Evolutionary conservation across 1,140 invertebrate species (phyloP), one percentile per base, ranked within the genome.

Genomic region (Aradophagus sp.): DNA sequence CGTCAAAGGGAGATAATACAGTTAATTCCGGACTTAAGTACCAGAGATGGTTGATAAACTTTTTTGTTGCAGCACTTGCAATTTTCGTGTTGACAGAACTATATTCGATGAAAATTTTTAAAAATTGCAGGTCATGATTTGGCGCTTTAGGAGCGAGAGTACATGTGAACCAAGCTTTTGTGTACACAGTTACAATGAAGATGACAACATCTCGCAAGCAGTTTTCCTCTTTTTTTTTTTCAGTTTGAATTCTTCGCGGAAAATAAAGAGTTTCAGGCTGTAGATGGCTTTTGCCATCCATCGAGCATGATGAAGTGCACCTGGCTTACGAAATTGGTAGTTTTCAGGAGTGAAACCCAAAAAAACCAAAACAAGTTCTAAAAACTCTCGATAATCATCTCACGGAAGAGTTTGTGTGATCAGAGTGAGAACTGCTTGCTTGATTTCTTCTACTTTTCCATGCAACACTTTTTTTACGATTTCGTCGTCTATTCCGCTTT

Each of bases 221-320:
- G 41, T 23, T 48, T 48, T 65, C 39, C 13, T 66, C 66, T 41
- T 42, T 41, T 47, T 5, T 15, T 27, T 36, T 73, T 8, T n/a
- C n/a, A 78, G 56, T 41, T 70, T 67, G 15, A 73, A 78, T 42
- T 77, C 61, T 10, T 42, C 31, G 5, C 50, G 48, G 39, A 71
- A 62, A 17, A 79, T 66, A 34, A 19, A 83, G 14, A 82, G 76
- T 68, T 84, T 83, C 10, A 84, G 58, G 15, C 45, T 32, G 47
- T 84, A 83, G 26, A 84, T 73, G 7, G 78, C 77, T 76, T 76
- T 85, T 52, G 77, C 75, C 79, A 84, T 81, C 77, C 77, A 83
- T 11, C 80, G 35, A 31, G 81, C 76, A 65, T 78, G 73, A 61
- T 77, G 68, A 55, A 81, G 50, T 13, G 77, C 69, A 50, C 74